A percentile compares a stretch with the other conserved stretches of the same genome.
phyloP scores from a whole-genome alignment of 1,140 invertebrate species.

The Bombus huntii region DNA sequence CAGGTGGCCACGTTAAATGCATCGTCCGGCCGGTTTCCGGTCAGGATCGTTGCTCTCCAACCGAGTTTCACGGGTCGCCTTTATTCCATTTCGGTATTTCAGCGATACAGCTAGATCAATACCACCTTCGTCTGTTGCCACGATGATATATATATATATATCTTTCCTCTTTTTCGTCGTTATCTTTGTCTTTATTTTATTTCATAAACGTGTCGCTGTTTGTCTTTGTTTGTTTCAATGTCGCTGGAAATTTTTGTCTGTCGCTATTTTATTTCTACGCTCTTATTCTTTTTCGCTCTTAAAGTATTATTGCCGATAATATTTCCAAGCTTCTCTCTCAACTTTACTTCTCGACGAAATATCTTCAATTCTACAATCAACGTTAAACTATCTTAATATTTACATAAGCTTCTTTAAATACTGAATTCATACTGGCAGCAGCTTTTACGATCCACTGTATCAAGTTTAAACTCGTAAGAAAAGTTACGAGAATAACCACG shows the following conservation, averaged over 20 bases:
- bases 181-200: too few species aligned
- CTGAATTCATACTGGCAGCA: not conserved
- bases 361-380: not conserved
- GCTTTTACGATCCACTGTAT: not conserved
- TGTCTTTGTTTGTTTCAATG: too few species aligned
- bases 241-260: too few species aligned
- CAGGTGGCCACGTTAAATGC: slow-evolving; percentile 19
- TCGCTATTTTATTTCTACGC: too few species aligned
- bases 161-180: too few species aligned
- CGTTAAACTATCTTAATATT: not conserved
- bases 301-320: not conserved
- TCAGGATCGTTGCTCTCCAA: not conserved
- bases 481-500: not conserved
- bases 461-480: not conserved
- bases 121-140: too few species aligned
- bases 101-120: too few species aligned
- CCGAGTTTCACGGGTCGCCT: too few species aligned
- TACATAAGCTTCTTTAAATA: not conserved
- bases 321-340: not conserved
- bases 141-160: too few species aligned
- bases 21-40: not conserved
- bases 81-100: too few species aligned
- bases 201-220: too few species aligned
- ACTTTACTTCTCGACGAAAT: not conserved
- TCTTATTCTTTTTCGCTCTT: too few species aligned